Conservation (phyloP, 2,888 invertebrate species). For the Phalera bucephala region DNA sequence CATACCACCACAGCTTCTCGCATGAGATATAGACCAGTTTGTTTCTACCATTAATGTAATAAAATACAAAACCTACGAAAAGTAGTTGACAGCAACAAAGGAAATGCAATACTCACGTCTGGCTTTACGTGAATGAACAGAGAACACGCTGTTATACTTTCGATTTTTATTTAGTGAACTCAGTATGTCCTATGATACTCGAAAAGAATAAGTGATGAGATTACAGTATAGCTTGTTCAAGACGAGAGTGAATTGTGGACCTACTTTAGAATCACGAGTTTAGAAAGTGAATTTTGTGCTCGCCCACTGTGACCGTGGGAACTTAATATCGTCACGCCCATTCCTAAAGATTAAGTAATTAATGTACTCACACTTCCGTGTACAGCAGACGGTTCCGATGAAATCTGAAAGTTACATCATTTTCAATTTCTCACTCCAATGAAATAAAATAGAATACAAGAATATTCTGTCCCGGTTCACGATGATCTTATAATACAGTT, state of each 20-base stretch:
- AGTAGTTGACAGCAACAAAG: not conserved
- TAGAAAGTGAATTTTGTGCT: slow-evolving; percentile 41
- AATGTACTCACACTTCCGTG: slow-evolving; percentile 15
- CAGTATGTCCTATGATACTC: slow-evolving; percentile 5
- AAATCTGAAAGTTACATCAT: not conserved
- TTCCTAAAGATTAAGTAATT: slow-evolving; percentile 26
- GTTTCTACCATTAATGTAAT: no score
- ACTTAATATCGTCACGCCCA: slow-evolving; percentile 24
- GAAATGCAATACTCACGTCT: not conserved
- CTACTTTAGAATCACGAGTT: slow-evolving; percentile 15
- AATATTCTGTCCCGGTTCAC: no score
- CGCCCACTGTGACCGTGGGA: slow-evolving; percentile 31
- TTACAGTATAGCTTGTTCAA: not conserved
- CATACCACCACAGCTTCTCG: no score
- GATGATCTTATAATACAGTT: no score
- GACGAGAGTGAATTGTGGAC: not conserved
- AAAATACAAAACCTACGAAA: no score
- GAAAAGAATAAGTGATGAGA: slow-evolving; percentile 18
- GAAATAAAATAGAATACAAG: no score
- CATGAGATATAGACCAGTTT: no score
- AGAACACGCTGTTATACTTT: slow-evolving; percentile 18
- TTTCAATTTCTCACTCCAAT: no score
- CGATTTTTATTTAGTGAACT: slow-evolving; percentile 20
- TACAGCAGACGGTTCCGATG: slow-evolving; percentile 11
- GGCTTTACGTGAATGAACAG: slow-evolving; percentile 14